Evolutionary conservation across 2,888 invertebrate genomes (phyloP), one percentile per base, ranked within the genome.

Genomic region (Agonopterix heracliana): DNA sequence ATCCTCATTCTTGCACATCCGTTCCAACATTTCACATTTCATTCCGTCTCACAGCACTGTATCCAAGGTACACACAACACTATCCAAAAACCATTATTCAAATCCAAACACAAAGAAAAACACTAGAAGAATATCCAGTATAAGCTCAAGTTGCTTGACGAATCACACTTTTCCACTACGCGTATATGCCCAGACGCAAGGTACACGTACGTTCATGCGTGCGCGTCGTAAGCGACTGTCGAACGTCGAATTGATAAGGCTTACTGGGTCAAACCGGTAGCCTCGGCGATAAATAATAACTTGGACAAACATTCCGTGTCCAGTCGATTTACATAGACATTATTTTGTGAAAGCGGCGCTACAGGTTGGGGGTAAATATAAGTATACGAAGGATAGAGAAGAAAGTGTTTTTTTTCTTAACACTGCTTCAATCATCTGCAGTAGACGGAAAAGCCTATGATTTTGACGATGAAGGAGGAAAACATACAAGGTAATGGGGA

Each of bases 1-100:
- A 44, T 79, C 80, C 62, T 83, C 79, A 48, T 72, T 74, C 8
- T 68, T 78, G 54, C 76, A 77, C 72, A 75, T 78, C 52, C 74
- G 70, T 13, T 71, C 70, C 59, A 74, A 63, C 78, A 76, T 78
- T 26, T 26, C 53, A 54, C 71, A 72, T 63, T 48, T 52, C 60
- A 53, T 64, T 60, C 26, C 26, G 26, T 26, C 26, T 51, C 62
- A 63, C 55, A 58, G 55, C 55, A 54, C 58, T 45, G 38, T 54
- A 51, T 55, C 49, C 61, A 60, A 26, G 5, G 26, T 26, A 26
- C 26, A 26, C 26, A 26, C 26, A 26, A 7, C 26, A 26, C 26
- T 26, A 26, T 26, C 26, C 26, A 7, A 26, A 26, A 26, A 26
- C 26, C 26, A 26, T 38, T 38, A n/a, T 38, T 38, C 1, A 3